Conservation (phyloP, 2,113 vertebrate genomes). For the Anhinga anhinga region DNA sequence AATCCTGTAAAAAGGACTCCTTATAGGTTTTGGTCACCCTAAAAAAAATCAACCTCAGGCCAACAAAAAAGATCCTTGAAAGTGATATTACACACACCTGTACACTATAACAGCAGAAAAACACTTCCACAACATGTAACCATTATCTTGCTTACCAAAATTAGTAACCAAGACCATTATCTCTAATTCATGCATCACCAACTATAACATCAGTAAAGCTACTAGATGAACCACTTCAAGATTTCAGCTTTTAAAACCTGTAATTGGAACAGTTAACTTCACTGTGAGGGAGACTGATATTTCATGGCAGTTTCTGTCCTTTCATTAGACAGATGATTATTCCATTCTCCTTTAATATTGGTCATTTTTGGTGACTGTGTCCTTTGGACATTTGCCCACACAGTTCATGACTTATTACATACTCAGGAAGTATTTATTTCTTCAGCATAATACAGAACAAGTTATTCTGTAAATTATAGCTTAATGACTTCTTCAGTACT, state of each 20-base stretch:
- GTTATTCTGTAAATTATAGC: not conserved
- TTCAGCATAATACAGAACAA: not conserved
- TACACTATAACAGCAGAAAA: not conserved
- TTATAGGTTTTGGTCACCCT: not conserved
- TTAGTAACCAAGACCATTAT: not conserved
- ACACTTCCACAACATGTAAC: not conserved
- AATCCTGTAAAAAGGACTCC: not conserved
- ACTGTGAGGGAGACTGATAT: not conserved
- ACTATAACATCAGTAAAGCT: not conserved
- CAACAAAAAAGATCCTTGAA: not conserved
- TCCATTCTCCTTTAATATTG: not conserved
- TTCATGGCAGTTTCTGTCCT: not conserved
- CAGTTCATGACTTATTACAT: not conserved
- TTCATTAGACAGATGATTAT: not conserved
- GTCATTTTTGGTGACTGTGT: not conserved
- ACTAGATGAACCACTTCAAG: not conserved
- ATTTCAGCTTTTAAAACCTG: not conserved
- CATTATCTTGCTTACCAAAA: not conserved
- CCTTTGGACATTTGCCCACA: not conserved
- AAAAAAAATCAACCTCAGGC: not conserved
- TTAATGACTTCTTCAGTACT: not conserved
- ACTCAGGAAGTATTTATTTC: not conserved
- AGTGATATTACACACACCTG: not conserved
- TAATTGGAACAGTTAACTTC: not conserved
- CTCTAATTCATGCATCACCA: not conserved